These are phyloP conservation scores for Spatulosminthurus flaviceps DNA, from an alignment of 2,888 invertebrate species.

Conservation along the genomic window DNA sequence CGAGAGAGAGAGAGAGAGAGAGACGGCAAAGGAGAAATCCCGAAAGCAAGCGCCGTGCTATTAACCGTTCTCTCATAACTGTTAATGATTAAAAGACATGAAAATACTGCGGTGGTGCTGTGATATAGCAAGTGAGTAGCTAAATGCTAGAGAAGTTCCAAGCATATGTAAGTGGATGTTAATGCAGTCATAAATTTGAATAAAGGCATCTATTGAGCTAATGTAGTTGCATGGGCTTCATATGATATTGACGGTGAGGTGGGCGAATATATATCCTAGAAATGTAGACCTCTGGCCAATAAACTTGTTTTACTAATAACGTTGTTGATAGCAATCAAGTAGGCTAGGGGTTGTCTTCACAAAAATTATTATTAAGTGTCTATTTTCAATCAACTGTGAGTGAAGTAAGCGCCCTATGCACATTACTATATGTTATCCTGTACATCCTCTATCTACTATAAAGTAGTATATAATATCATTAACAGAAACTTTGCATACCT, in stretches of 20 bases:
- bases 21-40: neutral
- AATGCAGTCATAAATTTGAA: slow-evolving; percentile 37
- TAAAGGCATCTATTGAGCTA: slow-evolving; percentile 37
- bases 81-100: slow-evolving; percentile 2
- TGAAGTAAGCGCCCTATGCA: too few relatives aligned
- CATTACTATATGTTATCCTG: too few relatives aligned
- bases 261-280: neutral
- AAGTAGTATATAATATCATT: too few relatives aligned
- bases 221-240: neutral
- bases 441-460: too few relatives aligned
- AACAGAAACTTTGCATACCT: too few relatives aligned
- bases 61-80: neutral
- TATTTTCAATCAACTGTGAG: slow-evolving; percentile 26
- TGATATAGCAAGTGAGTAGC: neutral
- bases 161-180: slow-evolving; percentile 28
- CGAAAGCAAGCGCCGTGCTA: neutral
- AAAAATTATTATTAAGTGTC: slow-evolving; percentile 16
- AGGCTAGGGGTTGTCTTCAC: slow-evolving; percentile 14
- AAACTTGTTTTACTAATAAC: slow-evolving; percentile 40
- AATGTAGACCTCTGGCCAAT: slow-evolving; percentile 31
- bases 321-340: slow-evolving; percentile 31
- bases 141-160: neutral
- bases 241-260: neutral
- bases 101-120: neutral
- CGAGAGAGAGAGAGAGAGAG: neutral